Percentiles rank a stretch among this genome's conserved stretches.
Conservation (phyloP, 2,888 invertebrate genomes). For the Xestia c-nigrum region DNA sequence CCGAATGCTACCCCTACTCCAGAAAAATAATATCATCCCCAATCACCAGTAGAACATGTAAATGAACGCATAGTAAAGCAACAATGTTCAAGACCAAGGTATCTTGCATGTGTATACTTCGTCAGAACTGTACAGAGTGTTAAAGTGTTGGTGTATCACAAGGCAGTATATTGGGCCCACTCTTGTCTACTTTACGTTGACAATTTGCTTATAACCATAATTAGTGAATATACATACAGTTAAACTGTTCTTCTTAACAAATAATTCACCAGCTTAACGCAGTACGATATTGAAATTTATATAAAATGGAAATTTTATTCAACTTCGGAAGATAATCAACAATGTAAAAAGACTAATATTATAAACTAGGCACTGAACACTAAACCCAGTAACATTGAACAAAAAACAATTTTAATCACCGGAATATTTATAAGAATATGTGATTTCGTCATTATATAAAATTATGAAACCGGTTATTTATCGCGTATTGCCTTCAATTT, state of each 20-base stretch:
- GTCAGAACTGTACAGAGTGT: background rate
- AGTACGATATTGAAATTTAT: background rate
- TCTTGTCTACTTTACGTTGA: background rate
- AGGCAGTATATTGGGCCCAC: background rate
- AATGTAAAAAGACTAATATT: background rate
- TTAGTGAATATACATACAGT: background rate
- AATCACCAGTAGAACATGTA: background rate
- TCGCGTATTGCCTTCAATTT: no score
- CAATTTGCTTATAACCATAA: background rate
- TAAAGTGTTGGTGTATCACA: background rate
- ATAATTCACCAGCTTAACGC: background rate
- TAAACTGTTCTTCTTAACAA: background rate
- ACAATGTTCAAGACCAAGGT: background rate
- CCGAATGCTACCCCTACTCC: no score
- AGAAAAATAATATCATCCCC: no score
- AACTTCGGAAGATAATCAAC: background rate
- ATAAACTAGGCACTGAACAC: background rate
- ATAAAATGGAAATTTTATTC: background rate
- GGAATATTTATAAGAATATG: background rate
- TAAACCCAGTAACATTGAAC: background rate
- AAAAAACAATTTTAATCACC: background rate
- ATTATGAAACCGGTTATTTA: no score
- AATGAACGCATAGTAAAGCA: background rate
- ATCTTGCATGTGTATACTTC: background rate
- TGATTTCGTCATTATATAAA: background rate